A percentile compares a stretch with the other conserved stretches of the same genome.
Conservation (phyloP, 1,140 invertebrate species). For the Micrasema minimum region DNA sequence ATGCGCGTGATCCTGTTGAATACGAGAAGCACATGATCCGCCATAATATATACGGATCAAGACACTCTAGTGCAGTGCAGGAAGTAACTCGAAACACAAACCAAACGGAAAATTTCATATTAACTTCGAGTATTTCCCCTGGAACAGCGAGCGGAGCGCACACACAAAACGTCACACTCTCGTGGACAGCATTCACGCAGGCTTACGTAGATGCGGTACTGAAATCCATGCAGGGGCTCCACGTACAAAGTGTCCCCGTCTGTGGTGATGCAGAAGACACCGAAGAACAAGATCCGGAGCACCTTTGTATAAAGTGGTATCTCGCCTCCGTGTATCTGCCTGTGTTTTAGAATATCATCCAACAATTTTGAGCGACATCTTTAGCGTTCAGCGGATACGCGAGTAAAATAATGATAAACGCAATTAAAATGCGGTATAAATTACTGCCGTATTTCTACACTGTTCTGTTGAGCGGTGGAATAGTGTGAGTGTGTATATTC, state of each 20-base stretch:
- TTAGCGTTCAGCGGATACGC: conserved; percentile 47
- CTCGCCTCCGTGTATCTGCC: conserved; percentile 56
- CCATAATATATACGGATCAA: conserved; percentile 45
- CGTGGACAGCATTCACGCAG: conserved; percentile 53
- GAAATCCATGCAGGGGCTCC: conserved; percentile 48
- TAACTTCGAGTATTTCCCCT: conserved; percentile 36
- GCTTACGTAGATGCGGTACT: conserved; percentile 56
- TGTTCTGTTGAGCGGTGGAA: conserved; percentile 48
- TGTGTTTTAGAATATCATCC: conserved; percentile 56
- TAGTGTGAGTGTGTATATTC: conserved; percentile 56
- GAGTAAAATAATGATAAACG: conserved; percentile 42
- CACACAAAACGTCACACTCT: conserved; percentile 51
- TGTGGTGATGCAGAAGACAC: conserved; percentile 39
- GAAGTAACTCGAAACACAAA: not conserved
- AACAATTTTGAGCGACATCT: conserved; percentile 52
- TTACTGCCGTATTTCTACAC: conserved; percentile 56
- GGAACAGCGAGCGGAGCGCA: conserved; percentile 33
- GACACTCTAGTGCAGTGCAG: conserved; percentile 37
- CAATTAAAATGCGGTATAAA: conserved; percentile 50
- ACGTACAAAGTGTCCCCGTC: conserved; percentile 53
- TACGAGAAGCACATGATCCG: conserved; percentile 26
- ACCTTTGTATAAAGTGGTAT: conserved; percentile 58
- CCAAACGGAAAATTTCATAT: conserved; percentile 30
- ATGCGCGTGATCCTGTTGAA: conserved; percentile 16
- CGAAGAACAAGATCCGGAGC: conserved; percentile 17